A percentile compares a stretch with the other conserved stretches of the same genome.
Evolutionary conservation across 2,888 invertebrate species (phyloP).

Genomic region (Cataglyphis cursor): DNA sequence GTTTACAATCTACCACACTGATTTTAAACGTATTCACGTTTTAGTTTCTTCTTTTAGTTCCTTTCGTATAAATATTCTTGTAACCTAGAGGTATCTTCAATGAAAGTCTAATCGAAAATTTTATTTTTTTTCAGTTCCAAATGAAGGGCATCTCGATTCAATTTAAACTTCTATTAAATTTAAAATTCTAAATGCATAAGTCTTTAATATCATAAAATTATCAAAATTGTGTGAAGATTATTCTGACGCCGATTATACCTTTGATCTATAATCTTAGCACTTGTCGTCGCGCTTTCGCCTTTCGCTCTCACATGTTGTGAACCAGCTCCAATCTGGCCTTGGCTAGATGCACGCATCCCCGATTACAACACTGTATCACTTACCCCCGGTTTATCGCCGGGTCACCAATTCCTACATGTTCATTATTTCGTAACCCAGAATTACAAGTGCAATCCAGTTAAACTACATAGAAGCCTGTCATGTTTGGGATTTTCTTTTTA

Average conservation of each 20-base stretch:
- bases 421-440: neutral
- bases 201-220: neutral
- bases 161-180: neutral
- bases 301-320: slow-evolving; percentile 1
- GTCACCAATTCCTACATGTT: slow-evolving; percentile 36
- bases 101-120: neutral
- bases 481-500: neutral
- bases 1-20: neutral
- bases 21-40: neutral
- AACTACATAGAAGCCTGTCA: neutral
- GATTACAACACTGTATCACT: slow-evolving; percentile 30
- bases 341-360: slow-evolving; percentile 31
- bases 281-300: neutral
- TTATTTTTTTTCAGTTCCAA: neutral
- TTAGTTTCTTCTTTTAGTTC: neutral
- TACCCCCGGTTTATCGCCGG: slow-evolving; percentile 13
- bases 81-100: neutral
- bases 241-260: neutral
- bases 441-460: neutral
- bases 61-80: neutral
- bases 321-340: slow-evolving; percentile 26
- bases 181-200: neutral
- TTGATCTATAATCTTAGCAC: neutral
- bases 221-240: neutral
- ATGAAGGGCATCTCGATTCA: neutral